These are phyloP conservation scores for Corvus hawaiiensis DNA, from an alignment of 2,113 vertebrate genomes.

Conservation along the genomic window DNA sequence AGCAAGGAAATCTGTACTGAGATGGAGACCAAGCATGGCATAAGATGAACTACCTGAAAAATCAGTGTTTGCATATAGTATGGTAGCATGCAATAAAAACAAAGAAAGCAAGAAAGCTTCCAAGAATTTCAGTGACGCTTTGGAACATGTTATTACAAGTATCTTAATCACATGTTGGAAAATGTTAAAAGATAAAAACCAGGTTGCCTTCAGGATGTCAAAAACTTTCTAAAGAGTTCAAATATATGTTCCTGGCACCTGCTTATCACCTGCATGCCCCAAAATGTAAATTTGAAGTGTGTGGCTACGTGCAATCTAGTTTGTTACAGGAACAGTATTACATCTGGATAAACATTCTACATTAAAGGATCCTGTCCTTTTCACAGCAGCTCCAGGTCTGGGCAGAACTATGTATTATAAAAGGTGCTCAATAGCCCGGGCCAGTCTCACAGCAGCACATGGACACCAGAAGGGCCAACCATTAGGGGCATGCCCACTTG, in stretches of 20 bases:
- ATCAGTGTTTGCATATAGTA: background rate
- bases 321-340: background rate
- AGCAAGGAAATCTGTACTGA: background rate
- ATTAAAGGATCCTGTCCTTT: background rate
- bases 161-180: background rate
- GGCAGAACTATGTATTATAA: background rate
- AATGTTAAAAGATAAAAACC: background rate
- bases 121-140: background rate
- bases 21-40: background rate
- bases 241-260: background rate
- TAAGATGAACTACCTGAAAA: background rate
- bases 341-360: background rate
- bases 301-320: rapidly evolving
- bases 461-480: background rate
- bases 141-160: background rate
- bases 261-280: background rate
- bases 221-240: background rate
- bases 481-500: background rate
- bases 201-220: background rate
- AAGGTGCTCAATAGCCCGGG: background rate
- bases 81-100: background rate
- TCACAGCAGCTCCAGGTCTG: background rate
- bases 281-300: background rate
- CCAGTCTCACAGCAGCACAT: background rate
- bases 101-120: background rate